A percentile compares a stretch with the other conserved stretches of the same genome.
These are phyloP conservation scores for Hoplodrina ambigua DNA, from an alignment of 2,888 invertebrate species.

Conservation along the genomic window DNA sequence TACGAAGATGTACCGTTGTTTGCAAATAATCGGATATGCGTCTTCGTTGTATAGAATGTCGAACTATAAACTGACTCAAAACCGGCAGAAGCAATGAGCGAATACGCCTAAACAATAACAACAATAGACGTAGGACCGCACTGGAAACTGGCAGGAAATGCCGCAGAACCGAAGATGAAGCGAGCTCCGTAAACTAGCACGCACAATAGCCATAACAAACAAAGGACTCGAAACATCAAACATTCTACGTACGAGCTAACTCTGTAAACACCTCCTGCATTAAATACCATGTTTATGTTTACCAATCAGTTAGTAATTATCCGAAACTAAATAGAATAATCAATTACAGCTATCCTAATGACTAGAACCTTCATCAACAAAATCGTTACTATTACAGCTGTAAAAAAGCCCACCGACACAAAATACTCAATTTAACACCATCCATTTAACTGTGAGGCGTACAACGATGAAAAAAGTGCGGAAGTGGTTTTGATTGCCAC, in stretches of 20 bases:
- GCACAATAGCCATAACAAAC: conserved; percentile 80
- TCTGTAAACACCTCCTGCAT: conserved; percentile 70
- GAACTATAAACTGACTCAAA: conserved; percentile 63
- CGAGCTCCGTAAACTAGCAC: conserved; percentile 73
- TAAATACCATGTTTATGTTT: conserved; percentile 55
- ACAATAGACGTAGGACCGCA: conserved; percentile 75
- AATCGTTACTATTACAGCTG: conserved; percentile 60
- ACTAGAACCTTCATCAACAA: conserved; percentile 58
- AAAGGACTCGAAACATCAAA: conserved; percentile 72
- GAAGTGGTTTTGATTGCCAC: conserved; percentile 78
- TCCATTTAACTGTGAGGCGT: conserved; percentile 74
- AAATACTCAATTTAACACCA: conserved; percentile 84
- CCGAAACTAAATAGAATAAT: conserved; percentile 53
- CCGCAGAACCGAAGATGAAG: conserved; percentile 79
- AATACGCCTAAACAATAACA: conserved; percentile 76
- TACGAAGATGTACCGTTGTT: conserved; percentile 35
- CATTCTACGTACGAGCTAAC: conserved; percentile 64
- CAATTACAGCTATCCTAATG: conserved; percentile 43
- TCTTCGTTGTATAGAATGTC: conserved; percentile 58
- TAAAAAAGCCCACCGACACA: conserved; percentile 71
- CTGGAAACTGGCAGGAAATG: conserved; percentile 80
- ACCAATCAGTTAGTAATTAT: conserved; percentile 51
- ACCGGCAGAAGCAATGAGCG: conserved; percentile 48
- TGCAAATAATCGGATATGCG: conserved; percentile 45
- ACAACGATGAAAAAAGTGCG: conserved; percentile 71